Evolutionary conservation across 2,888 invertebrate genomes (phyloP), one percentile per base, ranked within the genome.

Genomic region (Epinotia ramella): DNA sequence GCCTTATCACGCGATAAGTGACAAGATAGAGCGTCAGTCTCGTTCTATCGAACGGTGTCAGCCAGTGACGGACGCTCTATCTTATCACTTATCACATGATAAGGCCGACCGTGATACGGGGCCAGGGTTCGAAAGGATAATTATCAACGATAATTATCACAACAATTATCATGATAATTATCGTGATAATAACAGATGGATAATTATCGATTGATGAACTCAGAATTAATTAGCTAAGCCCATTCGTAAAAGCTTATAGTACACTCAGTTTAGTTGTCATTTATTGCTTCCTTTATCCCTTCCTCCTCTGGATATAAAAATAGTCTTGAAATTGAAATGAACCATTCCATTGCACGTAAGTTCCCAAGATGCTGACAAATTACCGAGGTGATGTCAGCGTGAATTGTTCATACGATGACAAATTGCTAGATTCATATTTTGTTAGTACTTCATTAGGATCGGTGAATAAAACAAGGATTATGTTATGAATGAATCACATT

Each of bases 361-460:
- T n/a, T n/a, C 24, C 20, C 56, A 57, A 64, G 59, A 59, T n/a
- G 24, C 56, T 63, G 63, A 69, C 75, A 62, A 49, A 62, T 73
- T 73, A 53, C 53, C 57, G 2, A 16, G 46, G 33, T 75, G 75
- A 75, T 70, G 70, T 75, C 75, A 75, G 60, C 53, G 28, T 59
- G 11, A 69, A 49, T 49, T 59, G 64, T n/a, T 56, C 53, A 65
- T 60, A 70, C 60, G 59, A 70, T 60, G 60, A 60, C 70, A 70
- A 49, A 74, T 74, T 60, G 60, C 60, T 53, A 70, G 65, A 60
- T 70, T 66, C 16, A 53, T 74, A 40, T 60, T 70, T 70, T 53
- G 59, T 75, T 70, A 60, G 20, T 60, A 53, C 40, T 20, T 2
- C 53, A 67, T 40, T 56, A 12, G n/a, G 18, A 24, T 20, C 7